Evolutionary conservation across 2,888 invertebrate species (phyloP).

Genomic region (Chouioia cunea): DNA sequence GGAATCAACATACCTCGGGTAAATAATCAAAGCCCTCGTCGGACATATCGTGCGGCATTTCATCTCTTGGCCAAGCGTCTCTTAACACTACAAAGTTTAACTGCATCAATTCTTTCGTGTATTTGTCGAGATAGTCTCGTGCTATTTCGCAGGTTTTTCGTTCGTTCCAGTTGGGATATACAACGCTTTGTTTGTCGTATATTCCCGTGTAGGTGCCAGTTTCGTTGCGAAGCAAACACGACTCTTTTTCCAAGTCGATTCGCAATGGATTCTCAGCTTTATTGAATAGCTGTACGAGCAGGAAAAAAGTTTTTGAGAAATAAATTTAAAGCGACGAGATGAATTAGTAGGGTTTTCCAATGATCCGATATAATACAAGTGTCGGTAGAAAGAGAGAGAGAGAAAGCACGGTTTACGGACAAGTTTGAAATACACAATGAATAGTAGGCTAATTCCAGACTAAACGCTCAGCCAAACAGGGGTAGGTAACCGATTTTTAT

Average conservation of each 20-base stretch:
- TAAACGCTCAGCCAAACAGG: no score
- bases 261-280: conserved; percentile 18
- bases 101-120: conserved; percentile 41
- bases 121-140: conserved; percentile 41
- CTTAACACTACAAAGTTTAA: conserved; percentile 46
- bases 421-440: no score
- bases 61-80: conserved; percentile 54
- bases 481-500: no score
- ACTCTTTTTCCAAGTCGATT: conserved; percentile 11
- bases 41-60: conserved; percentile 15
- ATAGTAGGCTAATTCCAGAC: no score
- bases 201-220: conserved; percentile 44
- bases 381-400: no score
- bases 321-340: no score
- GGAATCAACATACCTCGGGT: conserved; percentile 48
- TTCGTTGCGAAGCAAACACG: conserved; percentile 38
- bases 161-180: conserved; percentile 54
- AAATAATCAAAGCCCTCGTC: conserved; percentile 51
- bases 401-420: no score
- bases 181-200: conserved; percentile 43
- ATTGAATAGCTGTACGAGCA: conserved; percentile 21
- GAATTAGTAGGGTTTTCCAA: no score
- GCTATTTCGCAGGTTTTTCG: conserved; percentile 27
- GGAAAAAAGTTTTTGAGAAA: neutral
- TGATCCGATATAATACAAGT: neutral